These are phyloP conservation scores for Acyrthosiphon pisum DNA, from an alignment of 1,140 invertebrate genomes.

Conservation along the genomic window DNA sequence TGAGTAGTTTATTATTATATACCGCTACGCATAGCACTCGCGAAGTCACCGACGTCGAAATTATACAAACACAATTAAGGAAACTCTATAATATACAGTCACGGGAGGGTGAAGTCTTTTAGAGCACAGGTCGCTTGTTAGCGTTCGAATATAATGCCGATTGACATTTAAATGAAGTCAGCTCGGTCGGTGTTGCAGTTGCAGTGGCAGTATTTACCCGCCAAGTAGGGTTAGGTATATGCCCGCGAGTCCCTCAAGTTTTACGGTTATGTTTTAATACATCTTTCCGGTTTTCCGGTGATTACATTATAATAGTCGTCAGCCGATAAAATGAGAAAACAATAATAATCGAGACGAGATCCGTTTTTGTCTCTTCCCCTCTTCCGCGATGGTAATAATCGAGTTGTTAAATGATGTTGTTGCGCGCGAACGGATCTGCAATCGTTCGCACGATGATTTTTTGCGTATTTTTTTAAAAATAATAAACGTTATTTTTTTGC, in stretches of 20 bases:
- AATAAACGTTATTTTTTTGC: not conserved
- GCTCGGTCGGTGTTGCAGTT: not conserved
- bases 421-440: not conserved
- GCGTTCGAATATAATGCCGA: constrained; percentile 35
- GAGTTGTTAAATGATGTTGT: not conserved
- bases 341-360: not conserved
- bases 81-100: not conserved
- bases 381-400: not conserved
- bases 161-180: constrained; percentile 43
- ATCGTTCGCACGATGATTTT: not conserved
- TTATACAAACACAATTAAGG: constrained; percentile 46
- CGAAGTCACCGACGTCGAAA: not conserved
- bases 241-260: not conserved
- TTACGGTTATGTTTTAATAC: not conserved
- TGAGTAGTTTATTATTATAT: constrained; percentile 3
- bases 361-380: not conserved
- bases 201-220: not conserved
- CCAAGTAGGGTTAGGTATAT: not conserved
- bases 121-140: constrained; percentile 37
- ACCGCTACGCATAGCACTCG: not conserved
- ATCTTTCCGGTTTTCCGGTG: not conserved
- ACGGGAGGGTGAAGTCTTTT: not conserved
- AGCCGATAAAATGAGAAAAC: not conserved
- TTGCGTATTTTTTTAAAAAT: not conserved
- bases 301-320: not conserved